Percentiles rank a stretch among this genome's conserved stretches.
Conservation (phyloP, 2,888 invertebrate genomes). For the Platycheirus albimanus region DNA sequence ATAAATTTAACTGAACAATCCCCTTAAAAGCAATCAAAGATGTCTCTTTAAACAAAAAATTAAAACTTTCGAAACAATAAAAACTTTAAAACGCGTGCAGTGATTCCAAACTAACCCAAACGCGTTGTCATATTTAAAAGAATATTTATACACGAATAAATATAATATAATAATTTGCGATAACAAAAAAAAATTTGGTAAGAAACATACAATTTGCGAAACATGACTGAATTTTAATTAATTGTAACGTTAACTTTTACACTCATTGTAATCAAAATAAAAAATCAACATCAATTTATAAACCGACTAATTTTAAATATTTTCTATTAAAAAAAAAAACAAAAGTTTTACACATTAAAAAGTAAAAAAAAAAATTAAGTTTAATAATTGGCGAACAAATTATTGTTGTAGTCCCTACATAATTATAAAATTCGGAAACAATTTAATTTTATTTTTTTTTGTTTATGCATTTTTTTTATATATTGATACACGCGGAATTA, state of each 20-base stretch:
- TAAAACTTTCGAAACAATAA: conserved; percentile 51
- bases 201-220: conserved; percentile 59
- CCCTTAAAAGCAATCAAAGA: conserved; percentile 64
- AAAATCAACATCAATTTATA: conserved; percentile 54
- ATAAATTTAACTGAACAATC: conserved; percentile 52
- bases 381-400: conserved; percentile 60
- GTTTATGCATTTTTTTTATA: conserved; percentile 21
- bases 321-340: conserved; percentile 47
- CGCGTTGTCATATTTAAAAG: conserved; percentile 25
- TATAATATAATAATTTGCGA: background rate
- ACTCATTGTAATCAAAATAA: conserved; percentile 66
- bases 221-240: conserved; percentile 72
- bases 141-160: too few relatives aligned
- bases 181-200: conserved; percentile 13
- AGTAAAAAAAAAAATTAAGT: conserved; percentile 28
- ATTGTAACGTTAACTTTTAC: conserved; percentile 66
- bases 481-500: conserved; percentile 55
- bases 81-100: conserved; percentile 61
- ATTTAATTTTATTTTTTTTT: conserved; percentile 3
- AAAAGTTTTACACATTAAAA: conserved; percentile 31
- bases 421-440: conserved; percentile 55
- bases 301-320: conserved; percentile 66
- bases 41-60: conserved; percentile 27
- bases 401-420: conserved; percentile 45
- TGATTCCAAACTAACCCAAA: conserved; percentile 52